Evolutionary conservation across 2,888 invertebrate species (phyloP).

Genomic region (Ophioninae sp.): DNA sequence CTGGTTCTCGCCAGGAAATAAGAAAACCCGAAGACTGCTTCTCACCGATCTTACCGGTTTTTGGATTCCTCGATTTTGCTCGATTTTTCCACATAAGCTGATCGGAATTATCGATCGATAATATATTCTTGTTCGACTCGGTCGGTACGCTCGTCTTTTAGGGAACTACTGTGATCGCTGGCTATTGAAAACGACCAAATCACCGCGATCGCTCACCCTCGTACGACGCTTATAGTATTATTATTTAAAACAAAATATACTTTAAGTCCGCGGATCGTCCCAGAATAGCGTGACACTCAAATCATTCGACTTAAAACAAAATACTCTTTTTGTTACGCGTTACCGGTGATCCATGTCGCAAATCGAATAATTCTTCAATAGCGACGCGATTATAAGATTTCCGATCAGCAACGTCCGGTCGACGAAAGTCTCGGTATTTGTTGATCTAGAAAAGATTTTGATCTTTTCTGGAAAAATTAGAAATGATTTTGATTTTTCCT

Average conservation of each 20-base stretch:
- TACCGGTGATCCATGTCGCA: no score
- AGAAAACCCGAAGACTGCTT: slow-evolving; percentile 35
- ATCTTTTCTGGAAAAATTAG: no score
- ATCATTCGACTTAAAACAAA: neutral
- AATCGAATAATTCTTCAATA: neutral
- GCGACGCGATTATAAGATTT: neutral
- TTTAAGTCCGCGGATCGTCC: neutral
- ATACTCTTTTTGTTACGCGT: no score
- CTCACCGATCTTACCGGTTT: slow-evolving; percentile 10
- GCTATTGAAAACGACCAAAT: neutral
- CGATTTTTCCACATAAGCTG: neutral
- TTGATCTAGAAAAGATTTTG: no score
- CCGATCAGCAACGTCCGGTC: no score
- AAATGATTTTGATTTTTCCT: no score
- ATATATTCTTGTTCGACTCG: neutral
- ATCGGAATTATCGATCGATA: neutral
- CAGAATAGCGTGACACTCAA: neutral
- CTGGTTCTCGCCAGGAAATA: neutral
- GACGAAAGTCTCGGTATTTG: no score
- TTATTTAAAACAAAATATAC: slow-evolving; percentile 19
- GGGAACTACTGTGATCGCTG: neutral
- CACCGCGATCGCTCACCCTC: slow-evolving; percentile 22
- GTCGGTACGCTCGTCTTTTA: neutral
- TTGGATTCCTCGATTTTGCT: slow-evolving; percentile 22
- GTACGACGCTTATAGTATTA: slow-evolving; percentile 55